Percentiles rank a stretch among this genome's conserved stretches.
These are phyloP conservation scores for Vanessa atalanta DNA, from an alignment of 1,140 invertebrate genomes.

Conservation along the genomic window DNA sequence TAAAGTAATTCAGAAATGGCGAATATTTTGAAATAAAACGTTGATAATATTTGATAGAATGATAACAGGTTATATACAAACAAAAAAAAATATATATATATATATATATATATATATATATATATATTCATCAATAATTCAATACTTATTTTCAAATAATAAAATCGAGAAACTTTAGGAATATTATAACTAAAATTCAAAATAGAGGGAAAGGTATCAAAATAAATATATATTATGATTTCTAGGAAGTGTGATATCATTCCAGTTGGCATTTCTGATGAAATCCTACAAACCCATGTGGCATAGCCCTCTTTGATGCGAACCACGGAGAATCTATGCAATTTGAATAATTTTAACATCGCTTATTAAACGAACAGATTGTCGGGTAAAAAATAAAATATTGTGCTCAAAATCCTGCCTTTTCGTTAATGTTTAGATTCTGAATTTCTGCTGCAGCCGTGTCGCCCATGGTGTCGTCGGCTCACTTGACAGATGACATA, in stretches of 20 bases:
- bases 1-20: too few relatives aligned
- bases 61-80: too few relatives aligned
- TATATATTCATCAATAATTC: too few relatives aligned
- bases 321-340: constrained; percentile 77
- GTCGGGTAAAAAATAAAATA: constrained; percentile 56
- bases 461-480: constrained; percentile 76
- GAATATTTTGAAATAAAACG: too few relatives aligned
- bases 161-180: too few relatives aligned
- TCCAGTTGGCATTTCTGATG: constrained; percentile 54
- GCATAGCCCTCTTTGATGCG: constrained; percentile 77
- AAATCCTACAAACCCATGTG: constrained; percentile 82
- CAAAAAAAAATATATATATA: too few relatives aligned
- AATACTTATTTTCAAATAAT: too few relatives aligned
- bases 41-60: too few relatives aligned
- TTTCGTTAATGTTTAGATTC: constrained; percentile 83
- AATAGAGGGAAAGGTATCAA: neutral
- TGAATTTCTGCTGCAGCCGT: constrained; percentile 80
- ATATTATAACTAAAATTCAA: neutral
- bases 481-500: constrained; percentile 49
- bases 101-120: too few relatives aligned
- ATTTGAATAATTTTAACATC: constrained; percentile 81
- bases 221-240: neutral
- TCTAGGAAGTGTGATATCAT: constrained; percentile 29
- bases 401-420: constrained; percentile 83
- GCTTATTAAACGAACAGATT: constrained; percentile 46